Evolutionary conservation across 2,888 invertebrate species (phyloP).

Genomic region (Miltochrista miniata): DNA sequence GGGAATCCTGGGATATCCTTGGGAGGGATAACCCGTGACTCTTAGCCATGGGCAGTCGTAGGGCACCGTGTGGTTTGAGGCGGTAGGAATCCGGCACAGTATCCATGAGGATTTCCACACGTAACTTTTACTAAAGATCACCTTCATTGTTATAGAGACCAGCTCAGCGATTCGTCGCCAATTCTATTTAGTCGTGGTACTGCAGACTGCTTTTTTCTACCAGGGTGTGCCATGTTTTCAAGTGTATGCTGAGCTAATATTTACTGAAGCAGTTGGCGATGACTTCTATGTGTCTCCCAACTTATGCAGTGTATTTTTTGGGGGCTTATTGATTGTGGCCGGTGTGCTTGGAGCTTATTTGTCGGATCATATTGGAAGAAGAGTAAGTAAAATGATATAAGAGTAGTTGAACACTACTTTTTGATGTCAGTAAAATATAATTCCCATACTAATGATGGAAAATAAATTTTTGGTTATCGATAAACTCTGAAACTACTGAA

Average conservation of each 20-base stretch:
- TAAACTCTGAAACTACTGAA: too few species aligned
- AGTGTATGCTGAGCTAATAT: slow-evolving; percentile 66
- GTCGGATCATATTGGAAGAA: slow-evolving; percentile 59
- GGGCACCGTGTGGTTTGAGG: too few species aligned
- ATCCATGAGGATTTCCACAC: too few species aligned
- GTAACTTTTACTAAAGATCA: too few species aligned
- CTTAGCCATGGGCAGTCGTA: too few species aligned
- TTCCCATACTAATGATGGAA: too few species aligned
- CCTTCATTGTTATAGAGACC: slow-evolving; percentile 43
- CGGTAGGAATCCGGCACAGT: too few species aligned
- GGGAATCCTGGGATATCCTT: too few species aligned
- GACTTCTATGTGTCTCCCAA: slow-evolving; percentile 47
- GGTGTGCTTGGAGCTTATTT: slow-evolving; percentile 57
- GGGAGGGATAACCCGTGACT: too few species aligned
- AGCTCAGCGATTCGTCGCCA: slow-evolving; percentile 57
- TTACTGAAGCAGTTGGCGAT: slow-evolving; percentile 53
- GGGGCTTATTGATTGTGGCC: slow-evolving; percentile 42
- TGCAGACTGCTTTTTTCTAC: slow-evolving; percentile 54
- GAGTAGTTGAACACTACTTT: too few species aligned
- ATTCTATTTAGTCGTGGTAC: slow-evolving; percentile 39
- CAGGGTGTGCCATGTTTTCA: slow-evolving; percentile 65
- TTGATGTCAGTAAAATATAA: too few species aligned
- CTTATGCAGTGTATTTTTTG: slow-evolving; percentile 55
- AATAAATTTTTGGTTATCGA: too few species aligned
- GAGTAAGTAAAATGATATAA: slow-evolving; percentile 44